Evolutionary conservation across 2,888 invertebrate genomes (phyloP), one percentile per base, ranked within the genome.

Genomic region (Harpagoxenus sublaevis): DNA sequence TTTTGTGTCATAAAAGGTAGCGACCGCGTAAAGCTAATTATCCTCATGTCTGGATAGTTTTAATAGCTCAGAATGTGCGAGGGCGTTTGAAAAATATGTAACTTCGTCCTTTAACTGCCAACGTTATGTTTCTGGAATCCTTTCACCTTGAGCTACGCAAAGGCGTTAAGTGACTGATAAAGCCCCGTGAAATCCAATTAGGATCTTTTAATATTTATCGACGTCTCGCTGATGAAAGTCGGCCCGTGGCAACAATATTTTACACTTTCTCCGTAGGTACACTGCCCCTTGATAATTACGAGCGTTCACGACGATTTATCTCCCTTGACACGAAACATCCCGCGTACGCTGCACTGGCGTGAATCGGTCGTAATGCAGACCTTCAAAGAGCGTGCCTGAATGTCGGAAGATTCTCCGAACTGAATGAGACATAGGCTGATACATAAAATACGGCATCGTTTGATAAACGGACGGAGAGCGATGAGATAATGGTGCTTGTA

Each of bases 111-210:
- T 78, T 74, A 86, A 87, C 87, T 84, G 83, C 71, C 66, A 53
- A 71, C 60, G 79, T 57, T 57, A 51, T 79, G 77, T 74, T 53
- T 71, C 63, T 45, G 71, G 79, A 83, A 62, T 84, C 88, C 77
- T 82, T 65, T 75, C 60, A 35, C 23, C 35, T 28, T 31, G 48
- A 6, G 23, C 83, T 84, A 63, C 75, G 71, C 74, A 87, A 66
- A 87, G 88, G 88, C 90, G 89, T 84, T 92, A 90, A 93, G 91
- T 92, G 92, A 89, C 91, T 89, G 91, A 91, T 92, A 89, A 91
- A 92, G 84, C 87, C 87, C 84, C 89, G 91, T 87, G 85, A 90
- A 92, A 93, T 93, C 88, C 86, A 93, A 92, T 93, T 93, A 92
- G 89, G 88, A 89, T 89, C 90, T 92, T 92, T 92, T 93, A 90